Conservation (phyloP, 2,113 vertebrate species). For the Eidolon helvum region DNA sequence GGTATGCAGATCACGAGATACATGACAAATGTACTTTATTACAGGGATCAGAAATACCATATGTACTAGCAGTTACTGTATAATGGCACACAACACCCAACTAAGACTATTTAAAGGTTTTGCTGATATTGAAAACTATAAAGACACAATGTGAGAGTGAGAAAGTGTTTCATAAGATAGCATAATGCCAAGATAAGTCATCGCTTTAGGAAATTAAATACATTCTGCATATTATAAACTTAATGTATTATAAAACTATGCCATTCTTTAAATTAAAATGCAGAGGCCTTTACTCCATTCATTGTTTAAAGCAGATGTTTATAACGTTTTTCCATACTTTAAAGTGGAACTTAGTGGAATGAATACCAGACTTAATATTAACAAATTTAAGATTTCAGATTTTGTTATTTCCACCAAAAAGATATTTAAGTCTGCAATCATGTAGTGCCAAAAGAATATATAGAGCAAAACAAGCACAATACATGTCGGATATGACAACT, state of each 20-base stretch:
- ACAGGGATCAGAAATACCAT: slow-evolving; percentile 78
- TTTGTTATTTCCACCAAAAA: slow-evolving; percentile 52
- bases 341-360: slow-evolving; percentile 51
- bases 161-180: slow-evolving; percentile 79
- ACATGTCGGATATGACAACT: neutral
- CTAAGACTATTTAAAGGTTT: slow-evolving; percentile 64
- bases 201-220: slow-evolving; percentile 60
- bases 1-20: slow-evolving; percentile 79
- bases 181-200: slow-evolving; percentile 57
- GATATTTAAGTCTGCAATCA: neutral
- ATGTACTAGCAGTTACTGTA: slow-evolving; percentile 71
- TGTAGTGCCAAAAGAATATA: neutral
- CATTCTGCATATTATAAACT: slow-evolving; percentile 49
- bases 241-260: slow-evolving; percentile 51
- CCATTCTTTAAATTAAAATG: slow-evolving; percentile 68
- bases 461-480: neutral
- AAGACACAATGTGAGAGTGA: slow-evolving; percentile 62
- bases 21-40: slow-evolving; percentile 81
- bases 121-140: slow-evolving; percentile 76
- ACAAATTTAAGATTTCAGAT: slow-evolving; percentile 56
- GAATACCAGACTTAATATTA: slow-evolving; percentile 59
- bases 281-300: slow-evolving; percentile 38
- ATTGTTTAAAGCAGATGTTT: slow-evolving; percentile 74
- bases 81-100: slow-evolving; percentile 71
- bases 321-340: slow-evolving; percentile 49